Percentiles rank a stretch among this genome's conserved stretches.
Evolutionary conservation across 2,113 vertebrate genomes (phyloP).

Genomic region (Catharus bicknelli): DNA sequence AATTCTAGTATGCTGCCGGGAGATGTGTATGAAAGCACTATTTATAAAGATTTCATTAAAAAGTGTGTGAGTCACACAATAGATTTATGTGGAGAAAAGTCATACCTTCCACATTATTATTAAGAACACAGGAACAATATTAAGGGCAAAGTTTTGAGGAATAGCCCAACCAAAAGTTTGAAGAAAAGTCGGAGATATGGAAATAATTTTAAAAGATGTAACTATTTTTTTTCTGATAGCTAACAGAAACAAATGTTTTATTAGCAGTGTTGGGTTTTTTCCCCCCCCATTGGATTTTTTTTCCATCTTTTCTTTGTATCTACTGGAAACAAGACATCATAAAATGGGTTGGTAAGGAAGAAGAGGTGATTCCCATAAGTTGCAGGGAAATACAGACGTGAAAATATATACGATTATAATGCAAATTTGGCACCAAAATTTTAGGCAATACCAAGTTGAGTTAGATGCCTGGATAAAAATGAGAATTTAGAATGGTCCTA

Average conservation of each 20-base stretch:
- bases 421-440: neutral
- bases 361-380: neutral
- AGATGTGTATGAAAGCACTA: neutral
- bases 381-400: neutral
- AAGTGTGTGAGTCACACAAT: neutral
- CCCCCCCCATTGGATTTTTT: fast-evolving
- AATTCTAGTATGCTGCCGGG: neutral
- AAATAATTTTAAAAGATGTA: neutral
- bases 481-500: neutral
- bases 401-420: fast-evolving
- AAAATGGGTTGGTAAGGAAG: neutral
- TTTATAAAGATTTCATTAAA: neutral
- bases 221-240: neutral
- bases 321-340: neutral
- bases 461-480: neutral
- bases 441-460: neutral
- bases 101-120: neutral
- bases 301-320: neutral
- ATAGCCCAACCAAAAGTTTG: neutral
- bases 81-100: neutral
- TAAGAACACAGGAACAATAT: neutral
- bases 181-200: neutral
- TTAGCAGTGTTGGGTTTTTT: neutral
- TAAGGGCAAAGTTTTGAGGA: neutral
- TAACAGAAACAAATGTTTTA: neutral